These are phyloP conservation scores for Carcinoscorpius rotundicauda DNA, from an alignment of 1,140 invertebrate species.

Conservation along the genomic window DNA sequence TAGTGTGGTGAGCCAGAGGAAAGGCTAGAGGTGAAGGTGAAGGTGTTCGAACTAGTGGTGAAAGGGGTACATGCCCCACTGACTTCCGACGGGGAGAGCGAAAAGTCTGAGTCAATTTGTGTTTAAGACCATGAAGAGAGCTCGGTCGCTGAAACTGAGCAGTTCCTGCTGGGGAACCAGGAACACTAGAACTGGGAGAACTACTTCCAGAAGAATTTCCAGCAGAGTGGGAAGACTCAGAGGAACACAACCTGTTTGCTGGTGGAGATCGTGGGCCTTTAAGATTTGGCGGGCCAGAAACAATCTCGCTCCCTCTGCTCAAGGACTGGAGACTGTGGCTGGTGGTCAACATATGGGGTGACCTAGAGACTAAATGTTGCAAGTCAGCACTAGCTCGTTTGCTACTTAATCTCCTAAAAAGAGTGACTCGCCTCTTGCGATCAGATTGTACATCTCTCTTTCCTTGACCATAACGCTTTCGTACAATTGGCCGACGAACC, in stretches of 20 bases:
- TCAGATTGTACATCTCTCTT: conserved; percentile 45
- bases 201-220: conserved; percentile 45
- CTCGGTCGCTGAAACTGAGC: conserved; percentile 58
- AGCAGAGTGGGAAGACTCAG: conserved; percentile 37
- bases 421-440: conserved; percentile 71
- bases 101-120: conserved; percentile 64
- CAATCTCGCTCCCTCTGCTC: conserved; percentile 30
- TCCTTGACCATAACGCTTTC: conserved; percentile 17
- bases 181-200: conserved; percentile 48
- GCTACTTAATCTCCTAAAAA: conserved; percentile 77
- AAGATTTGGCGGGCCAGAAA: conserved; percentile 29
- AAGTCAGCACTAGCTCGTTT: conserved; percentile 74
- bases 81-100: conserved; percentile 78
- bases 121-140: conserved; percentile 85
- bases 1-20: conserved; percentile 35
- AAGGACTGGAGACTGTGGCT: conserved; percentile 59
- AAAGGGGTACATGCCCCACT: conserved; percentile 88
- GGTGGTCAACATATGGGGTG: conserved; percentile 27
- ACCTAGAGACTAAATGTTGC: conserved; percentile 50
- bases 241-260: conserved; percentile 36
- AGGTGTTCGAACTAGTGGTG: conserved; percentile 85
- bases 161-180: conserved; percentile 43
- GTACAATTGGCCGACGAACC: conserved; percentile 44
- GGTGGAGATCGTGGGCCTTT: conserved; percentile 41
- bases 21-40: conserved; percentile 74